These are phyloP conservation scores for Gouania willdenowi DNA, from an alignment of 2,797 vertebrate species.

Conservation along the genomic window DNA sequence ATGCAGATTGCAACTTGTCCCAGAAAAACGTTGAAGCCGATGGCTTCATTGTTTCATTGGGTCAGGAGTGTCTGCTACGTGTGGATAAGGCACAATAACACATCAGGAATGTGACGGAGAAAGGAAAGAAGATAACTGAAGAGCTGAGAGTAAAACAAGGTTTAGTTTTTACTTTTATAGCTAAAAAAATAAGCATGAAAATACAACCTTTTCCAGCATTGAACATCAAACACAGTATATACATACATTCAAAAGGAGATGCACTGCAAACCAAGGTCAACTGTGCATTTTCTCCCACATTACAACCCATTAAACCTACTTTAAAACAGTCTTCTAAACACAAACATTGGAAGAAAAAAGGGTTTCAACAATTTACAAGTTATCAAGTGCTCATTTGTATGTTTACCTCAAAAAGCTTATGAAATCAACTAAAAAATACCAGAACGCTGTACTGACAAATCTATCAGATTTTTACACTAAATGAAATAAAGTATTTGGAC, in stretches of 20 bases:
- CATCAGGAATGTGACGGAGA: constrained; percentile 18
- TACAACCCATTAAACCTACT: not conserved
- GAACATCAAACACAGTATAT: constrained; percentile 39
- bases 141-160: not conserved
- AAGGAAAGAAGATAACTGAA: constrained; percentile 16
- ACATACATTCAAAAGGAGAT: constrained; percentile 30
- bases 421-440: too few species aligned
- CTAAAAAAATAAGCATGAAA: constrained; percentile 36
- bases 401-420: too few species aligned
- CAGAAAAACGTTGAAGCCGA: constrained; percentile 39
- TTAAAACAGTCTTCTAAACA: not conserved
- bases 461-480: too few species aligned
- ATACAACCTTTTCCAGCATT: constrained; percentile 29
- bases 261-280: not conserved
- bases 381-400: too few species aligned
- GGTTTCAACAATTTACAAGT: too few species aligned
- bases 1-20: constrained; percentile 19
- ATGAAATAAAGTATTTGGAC: too few species aligned
- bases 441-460: too few species aligned
- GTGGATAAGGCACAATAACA: constrained; percentile 67
- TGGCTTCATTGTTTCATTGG: constrained; percentile 33
- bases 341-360: not conserved
- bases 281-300: not conserved
- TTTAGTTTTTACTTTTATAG: constrained; percentile 22
- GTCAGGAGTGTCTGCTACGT: constrained; percentile 29